These are phyloP conservation scores for Triplophysa yarkandensis DNA, from an alignment of 2,797 vertebrate species.

Conservation along the genomic window DNA sequence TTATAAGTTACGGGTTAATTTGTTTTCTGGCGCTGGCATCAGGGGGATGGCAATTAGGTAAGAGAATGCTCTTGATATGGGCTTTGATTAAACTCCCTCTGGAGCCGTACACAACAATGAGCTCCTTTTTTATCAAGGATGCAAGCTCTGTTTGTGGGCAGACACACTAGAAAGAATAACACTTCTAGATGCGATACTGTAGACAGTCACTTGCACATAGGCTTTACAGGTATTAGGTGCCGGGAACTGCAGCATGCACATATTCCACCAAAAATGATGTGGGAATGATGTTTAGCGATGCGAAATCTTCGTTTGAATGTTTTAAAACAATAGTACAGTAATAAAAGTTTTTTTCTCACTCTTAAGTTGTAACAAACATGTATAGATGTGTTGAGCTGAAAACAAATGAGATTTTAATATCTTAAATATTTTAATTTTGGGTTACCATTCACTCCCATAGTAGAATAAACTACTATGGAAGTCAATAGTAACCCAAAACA, in stretches of 20 bases:
- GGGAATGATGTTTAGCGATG: neutral
- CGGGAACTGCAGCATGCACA: neutral
- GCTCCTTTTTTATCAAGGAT: conserved; percentile 16
- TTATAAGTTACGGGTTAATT: conserved; percentile 60
- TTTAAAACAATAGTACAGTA: no score
- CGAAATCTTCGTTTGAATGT: no score
- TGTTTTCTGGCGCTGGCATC: conserved; percentile 62
- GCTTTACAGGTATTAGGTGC: conserved; percentile 10
- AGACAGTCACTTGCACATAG: conserved; percentile 24
- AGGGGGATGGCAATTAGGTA: conserved; percentile 62
- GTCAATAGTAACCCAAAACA: no score
- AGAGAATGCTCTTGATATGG: conserved; percentile 57
- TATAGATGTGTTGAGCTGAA: no score
- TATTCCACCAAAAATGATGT: neutral
- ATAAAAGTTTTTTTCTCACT: no score
- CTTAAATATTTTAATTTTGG: no score
- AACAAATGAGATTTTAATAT: no score
- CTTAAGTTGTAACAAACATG: no score
- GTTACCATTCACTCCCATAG: no score
- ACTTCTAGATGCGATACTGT: conserved; percentile 21
- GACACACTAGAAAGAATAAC: conserved; percentile 30
- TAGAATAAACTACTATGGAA: no score
- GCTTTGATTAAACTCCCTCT: conserved; percentile 68
- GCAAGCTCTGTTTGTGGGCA: conserved; percentile 43
- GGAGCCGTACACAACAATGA: conserved; percentile 59